Conservation (phyloP, 2,888 invertebrate genomes). For the Chirona hameri region DNA sequence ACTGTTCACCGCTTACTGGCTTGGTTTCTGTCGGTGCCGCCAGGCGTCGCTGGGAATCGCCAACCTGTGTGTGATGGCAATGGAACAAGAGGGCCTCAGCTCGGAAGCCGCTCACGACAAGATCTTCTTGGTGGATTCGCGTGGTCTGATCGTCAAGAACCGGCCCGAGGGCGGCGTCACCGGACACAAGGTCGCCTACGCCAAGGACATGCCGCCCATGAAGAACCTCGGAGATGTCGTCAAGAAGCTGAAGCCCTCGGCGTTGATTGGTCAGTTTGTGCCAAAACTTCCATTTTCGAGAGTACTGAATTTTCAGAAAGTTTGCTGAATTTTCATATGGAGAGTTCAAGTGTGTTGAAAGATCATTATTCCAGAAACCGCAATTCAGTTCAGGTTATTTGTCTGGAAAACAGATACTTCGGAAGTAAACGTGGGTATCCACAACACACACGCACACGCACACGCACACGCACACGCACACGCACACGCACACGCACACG, state of each 20-base stretch:
- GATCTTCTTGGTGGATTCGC: slow-evolving; percentile 95
- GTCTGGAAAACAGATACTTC: too few relatives aligned
- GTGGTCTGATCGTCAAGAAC: slow-evolving; percentile 85
- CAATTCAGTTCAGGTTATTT: too few relatives aligned
- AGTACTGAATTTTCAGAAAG: too few relatives aligned
- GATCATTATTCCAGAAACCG: too few relatives aligned
- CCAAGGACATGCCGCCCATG: slow-evolving; percentile 71
- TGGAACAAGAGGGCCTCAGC: slow-evolving; percentile 76
- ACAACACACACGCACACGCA: too few relatives aligned
- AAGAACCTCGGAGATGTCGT: slow-evolving; percentile 78
- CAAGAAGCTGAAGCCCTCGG: slow-evolving; percentile 73
- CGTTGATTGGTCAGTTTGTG: slow-evolving; percentile 72
- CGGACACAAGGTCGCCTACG: slow-evolving; percentile 75
- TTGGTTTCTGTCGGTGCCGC: slow-evolving; percentile 34
- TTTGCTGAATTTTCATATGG: too few relatives aligned
- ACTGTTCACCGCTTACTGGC: too few relatives aligned
- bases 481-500: too few relatives aligned
- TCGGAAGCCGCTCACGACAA: slow-evolving; percentile 70
- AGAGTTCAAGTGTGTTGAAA: too few relatives aligned
- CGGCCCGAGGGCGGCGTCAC: slow-evolving; percentile 65
- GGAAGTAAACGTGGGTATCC: too few relatives aligned
- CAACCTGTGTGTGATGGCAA: slow-evolving; percentile 83
- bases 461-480: too few relatives aligned
- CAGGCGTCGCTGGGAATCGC: slow-evolving; percentile 94
- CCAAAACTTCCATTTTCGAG: slow-evolving; percentile 26